Evolutionary conservation across 2,113 vertebrate species (phyloP).

Genomic region (Xiphias gladius): DNA sequence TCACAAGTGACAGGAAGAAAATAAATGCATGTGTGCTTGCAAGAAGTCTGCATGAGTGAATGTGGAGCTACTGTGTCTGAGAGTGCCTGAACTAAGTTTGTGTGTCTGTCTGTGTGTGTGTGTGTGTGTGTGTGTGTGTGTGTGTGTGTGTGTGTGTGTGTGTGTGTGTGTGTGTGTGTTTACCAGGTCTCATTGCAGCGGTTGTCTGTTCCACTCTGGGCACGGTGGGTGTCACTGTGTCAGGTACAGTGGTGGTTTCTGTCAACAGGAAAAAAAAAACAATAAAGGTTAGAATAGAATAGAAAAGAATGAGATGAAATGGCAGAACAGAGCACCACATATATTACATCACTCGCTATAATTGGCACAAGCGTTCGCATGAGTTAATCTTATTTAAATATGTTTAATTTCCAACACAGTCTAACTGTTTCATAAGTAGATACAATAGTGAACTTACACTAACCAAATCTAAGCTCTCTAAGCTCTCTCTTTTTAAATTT

Average conservation of each 20-base stretch:
- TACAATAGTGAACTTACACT: neutral
- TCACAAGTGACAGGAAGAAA: constrained; percentile 25
- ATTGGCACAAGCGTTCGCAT: neutral
- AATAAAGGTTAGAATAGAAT: neutral
- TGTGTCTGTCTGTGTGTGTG: too few species aligned
- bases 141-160: constrained; percentile 21
- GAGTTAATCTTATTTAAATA: constrained; percentile 10
- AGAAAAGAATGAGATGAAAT: neutral
- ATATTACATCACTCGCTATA: neutral
- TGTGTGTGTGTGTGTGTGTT: constrained; percentile 26
- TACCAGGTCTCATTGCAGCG: constrained; percentile 82
- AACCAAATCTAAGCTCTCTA: neutral
- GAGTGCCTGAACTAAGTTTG: neutral
- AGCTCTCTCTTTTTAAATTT: constrained; percentile 33
- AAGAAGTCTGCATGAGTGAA: constrained; percentile 14
- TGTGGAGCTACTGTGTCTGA: neutral
- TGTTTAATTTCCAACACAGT: neutral
- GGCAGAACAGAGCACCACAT: neutral
- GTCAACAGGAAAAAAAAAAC: constrained; percentile 33
- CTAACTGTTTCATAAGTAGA: neutral
- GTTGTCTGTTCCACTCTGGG: constrained; percentile 89
- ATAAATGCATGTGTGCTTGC: constrained; percentile 2
- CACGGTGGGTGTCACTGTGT: constrained; percentile 90
- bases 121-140: constrained; percentile 15
- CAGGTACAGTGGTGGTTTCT: constrained; percentile 91